Base-by-base conservation (phyloP, 2,113 vertebrate species). In the Syngnathus scovelli region DNA sequence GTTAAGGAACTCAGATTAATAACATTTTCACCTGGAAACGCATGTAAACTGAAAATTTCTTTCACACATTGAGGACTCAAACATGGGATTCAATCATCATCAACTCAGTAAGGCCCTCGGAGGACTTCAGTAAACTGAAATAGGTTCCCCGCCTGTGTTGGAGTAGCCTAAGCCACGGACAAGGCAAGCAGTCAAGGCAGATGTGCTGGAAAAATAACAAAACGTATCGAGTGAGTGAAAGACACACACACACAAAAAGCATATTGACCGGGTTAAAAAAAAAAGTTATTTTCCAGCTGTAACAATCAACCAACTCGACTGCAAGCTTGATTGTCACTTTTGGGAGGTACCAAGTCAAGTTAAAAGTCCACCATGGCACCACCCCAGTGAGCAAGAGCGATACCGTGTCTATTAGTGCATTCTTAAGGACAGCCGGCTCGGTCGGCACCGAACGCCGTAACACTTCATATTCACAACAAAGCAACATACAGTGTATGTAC, bases 401-500 rank as follows among this genome's bases (percentile, higher is more conserved):
- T 10, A 11, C 38, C 43, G 75, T 77, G 74, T 67, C 44, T 67
- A 70, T 65, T 61, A 81, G 81, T 89, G 89, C 80, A 85, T 84
- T 86, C 11, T 64, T 70, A 82, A 73, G 77, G 66, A 83, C 68
- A 81, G 84, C 81, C 72, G 75, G 82, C 76, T 79, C 85, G 84
- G 84, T 83, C 82, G 73, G 70, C 12, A 78, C 82, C 76, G 84
- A 85, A 83, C 83, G 71, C 74, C 78, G 85, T 76, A 64, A 90
- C 82, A 85, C 75, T 70, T 78, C 79, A 70, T 78, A 73, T 70
- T 78, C 79, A 70, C 77, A 73, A 33, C 54, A 33, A 73, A 67
- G 70, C 66, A 82, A 78, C 70, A 85, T 78, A 88, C 85, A 89
- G 84, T 88, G 79, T 89, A 90, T 90, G 75, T 91, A 92, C 89